These are phyloP conservation scores for Hirundo rustica DNA, from an alignment of 2,797 vertebrate species.

Conservation along the genomic window DNA sequence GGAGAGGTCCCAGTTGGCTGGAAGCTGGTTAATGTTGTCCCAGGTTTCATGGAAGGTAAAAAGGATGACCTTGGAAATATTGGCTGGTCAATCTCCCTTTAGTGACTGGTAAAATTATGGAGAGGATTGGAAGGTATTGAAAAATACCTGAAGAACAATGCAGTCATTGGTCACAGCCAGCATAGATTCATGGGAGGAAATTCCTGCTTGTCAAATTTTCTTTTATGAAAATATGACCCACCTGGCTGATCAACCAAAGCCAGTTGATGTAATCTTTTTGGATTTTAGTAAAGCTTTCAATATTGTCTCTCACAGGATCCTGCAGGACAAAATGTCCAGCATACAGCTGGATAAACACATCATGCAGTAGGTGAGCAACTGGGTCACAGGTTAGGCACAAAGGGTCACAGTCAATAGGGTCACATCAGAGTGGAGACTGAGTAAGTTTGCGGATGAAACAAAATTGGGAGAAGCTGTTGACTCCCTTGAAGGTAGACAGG, in stretches of 20 bases:
- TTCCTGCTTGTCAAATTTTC: not conserved
- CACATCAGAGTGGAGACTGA: not conserved
- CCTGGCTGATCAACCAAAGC: not conserved
- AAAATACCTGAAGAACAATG: not conserved
- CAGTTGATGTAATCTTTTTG: not conserved
- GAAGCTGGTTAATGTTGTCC: not conserved
- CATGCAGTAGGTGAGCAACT: fast-evolving
- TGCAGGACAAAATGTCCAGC: not conserved
- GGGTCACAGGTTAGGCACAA: not conserved
- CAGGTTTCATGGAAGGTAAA: not conserved
- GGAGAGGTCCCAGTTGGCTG: not conserved
- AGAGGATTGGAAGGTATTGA: not conserved
- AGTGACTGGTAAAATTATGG: not conserved
- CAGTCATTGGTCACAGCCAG: not conserved
- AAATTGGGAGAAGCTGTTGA: not conserved
- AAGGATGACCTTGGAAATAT: not conserved
- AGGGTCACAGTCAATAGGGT: not conserved
- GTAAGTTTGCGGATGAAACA: not conserved
- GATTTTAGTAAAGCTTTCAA: not conserved
- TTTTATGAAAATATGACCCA: not conserved
- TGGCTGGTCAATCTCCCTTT: not conserved
- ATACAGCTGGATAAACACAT: not conserved
- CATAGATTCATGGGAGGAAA: not conserved
- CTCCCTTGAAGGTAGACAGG: not conserved
- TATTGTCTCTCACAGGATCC: fast-evolving